A percentile compares a stretch with the other conserved stretches of the same genome.
Evolutionary conservation across 2,113 vertebrate genomes (phyloP).

Genomic region (Menura novaehollandiae): DNA sequence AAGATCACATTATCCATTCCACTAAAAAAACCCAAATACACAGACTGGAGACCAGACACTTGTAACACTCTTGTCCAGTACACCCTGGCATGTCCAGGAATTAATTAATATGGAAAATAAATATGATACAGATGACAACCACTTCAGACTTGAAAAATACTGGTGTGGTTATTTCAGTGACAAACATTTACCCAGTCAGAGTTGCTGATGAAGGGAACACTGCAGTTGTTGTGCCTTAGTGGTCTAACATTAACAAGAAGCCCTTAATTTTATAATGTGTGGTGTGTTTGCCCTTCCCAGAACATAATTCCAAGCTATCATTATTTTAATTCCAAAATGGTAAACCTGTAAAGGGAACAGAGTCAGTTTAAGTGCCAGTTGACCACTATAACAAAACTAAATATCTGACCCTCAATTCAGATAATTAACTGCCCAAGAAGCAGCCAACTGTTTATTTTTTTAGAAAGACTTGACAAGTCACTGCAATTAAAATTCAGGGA

Average conservation of each 20-base stretch:
- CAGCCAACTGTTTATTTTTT: neutral
- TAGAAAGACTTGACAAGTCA: neutral
- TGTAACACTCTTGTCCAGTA: neutral
- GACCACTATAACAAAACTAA: neutral
- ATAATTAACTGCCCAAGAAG: neutral
- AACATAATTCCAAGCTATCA: neutral
- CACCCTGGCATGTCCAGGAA: neutral
- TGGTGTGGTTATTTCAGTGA: neutral
- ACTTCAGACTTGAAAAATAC: neutral
- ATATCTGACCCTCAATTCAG: neutral
- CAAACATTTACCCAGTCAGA: neutral
- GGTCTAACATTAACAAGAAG: neutral
- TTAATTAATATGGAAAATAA: neutral
- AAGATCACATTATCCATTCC: neutral
- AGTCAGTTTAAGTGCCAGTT: neutral
- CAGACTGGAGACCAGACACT: accelerated
- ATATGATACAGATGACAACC: neutral
- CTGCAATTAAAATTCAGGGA: neutral
- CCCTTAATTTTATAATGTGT: neutral
- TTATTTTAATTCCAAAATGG: neutral
- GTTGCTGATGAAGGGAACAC: neutral
- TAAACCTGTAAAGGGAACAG: neutral
- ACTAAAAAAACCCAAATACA: neutral
- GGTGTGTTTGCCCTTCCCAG: neutral
- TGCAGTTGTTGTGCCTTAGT: neutral